Percentiles rank a stretch among this genome's conserved stretches.
phyloP scores from a whole-genome alignment of 1,140 invertebrate species.

The Drusus annulatus region DNA sequence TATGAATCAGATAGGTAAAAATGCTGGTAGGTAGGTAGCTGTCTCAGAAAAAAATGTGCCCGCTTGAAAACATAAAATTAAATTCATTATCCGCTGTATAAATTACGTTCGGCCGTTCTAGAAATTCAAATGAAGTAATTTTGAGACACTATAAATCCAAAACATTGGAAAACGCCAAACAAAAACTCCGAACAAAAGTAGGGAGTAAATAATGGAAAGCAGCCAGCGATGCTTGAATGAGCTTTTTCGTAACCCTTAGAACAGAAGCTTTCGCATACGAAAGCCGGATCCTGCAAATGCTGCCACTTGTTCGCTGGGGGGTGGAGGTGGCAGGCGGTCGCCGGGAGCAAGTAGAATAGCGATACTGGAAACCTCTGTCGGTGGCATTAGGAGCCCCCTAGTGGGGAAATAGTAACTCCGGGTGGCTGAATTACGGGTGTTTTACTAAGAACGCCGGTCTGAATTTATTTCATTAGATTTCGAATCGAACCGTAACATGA shows the following conservation, averaged over 20 bases:
- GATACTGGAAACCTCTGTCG: too few relatives aligned
- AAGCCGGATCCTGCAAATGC: conserved; percentile 32
- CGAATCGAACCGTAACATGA: conserved; percentile 44
- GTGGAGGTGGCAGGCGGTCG: too few relatives aligned
- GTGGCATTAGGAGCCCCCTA: too few relatives aligned
- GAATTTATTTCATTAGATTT: conserved; percentile 56
- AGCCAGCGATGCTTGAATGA: conserved; percentile 33
- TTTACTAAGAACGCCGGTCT: conserved; percentile 43
- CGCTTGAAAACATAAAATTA: neutral
- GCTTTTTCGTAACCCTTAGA: conserved; percentile 35
- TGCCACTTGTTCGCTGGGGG: conserved; percentile 25
- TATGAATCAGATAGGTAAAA: neutral
- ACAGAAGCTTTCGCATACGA: conserved; percentile 19
- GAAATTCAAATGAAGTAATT: conserved; percentile 35
- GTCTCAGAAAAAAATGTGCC: too few relatives aligned
- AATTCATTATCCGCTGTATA: neutral
- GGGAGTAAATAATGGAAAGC: conserved; percentile 33
- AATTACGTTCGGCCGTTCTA: neutral
- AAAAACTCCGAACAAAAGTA: conserved; percentile 20
- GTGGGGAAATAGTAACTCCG: conserved; percentile 18
- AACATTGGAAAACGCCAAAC: conserved; percentile 27
- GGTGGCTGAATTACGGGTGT: conserved; percentile 46
- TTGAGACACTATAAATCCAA: conserved; percentile 32
- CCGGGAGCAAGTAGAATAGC: too few relatives aligned
- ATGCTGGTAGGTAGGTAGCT: too few relatives aligned